Conservation (phyloP, 2,888 invertebrate genomes). For the Cordilura impudica region DNA sequence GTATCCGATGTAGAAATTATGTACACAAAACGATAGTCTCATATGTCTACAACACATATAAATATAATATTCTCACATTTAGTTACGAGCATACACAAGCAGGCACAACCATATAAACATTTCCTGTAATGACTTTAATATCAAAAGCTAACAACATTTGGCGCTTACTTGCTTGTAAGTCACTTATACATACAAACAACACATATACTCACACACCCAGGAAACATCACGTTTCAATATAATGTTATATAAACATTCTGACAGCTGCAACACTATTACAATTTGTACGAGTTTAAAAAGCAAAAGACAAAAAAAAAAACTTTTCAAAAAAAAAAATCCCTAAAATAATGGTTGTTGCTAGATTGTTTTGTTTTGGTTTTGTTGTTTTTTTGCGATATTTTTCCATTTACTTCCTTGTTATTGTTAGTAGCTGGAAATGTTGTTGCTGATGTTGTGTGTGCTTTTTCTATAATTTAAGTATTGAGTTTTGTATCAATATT, state of each 20-base stretch:
- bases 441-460: not conserved
- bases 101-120: not conserved
- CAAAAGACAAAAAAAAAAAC: not conserved
- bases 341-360: not conserved
- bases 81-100: not conserved
- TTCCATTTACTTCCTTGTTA: not conserved
- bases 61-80: not conserved
- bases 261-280: slow-evolving; percentile 1
- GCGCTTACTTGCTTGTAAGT: not conserved
- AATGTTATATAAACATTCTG: slow-evolving; percentile 1
- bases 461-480: too few species aligned
- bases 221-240: slow-evolving; percentile 22
- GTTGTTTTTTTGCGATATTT: not conserved
- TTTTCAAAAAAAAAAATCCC: not conserved
- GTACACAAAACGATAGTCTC: not conserved
- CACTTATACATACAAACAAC: not conserved
- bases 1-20: not conserved
- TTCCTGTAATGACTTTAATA: slow-evolving; percentile 1
- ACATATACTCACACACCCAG: not conserved
- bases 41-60: not conserved
- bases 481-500: not conserved
- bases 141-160: slow-evolving; percentile 15
- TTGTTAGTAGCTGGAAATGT: not conserved
- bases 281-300: not conserved
- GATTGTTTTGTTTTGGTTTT: not conserved